Evolutionary conservation across 35 echinoderm and acorn worm genomes (phyloP).

Genomic region (Stichopus chloronotus): DNA sequence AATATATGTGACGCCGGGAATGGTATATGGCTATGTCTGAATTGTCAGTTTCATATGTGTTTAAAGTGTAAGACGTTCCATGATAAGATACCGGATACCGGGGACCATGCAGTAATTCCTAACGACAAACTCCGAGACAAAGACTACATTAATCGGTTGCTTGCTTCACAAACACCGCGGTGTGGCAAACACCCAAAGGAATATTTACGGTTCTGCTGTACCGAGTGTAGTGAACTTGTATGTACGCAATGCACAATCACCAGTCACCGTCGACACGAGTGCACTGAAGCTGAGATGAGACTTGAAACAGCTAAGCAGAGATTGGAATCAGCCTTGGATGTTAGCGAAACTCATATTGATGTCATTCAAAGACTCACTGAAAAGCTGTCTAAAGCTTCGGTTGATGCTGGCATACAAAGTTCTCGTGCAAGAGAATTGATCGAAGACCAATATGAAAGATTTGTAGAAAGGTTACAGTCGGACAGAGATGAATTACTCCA

Average conservation of each 20-base stretch:
- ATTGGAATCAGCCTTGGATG: not conserved
- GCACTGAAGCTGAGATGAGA: not conserved
- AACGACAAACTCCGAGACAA: not conserved
- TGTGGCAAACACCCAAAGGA: conserved; percentile 55
- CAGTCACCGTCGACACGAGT: conserved; percentile 40
- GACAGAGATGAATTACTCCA: not conserved
- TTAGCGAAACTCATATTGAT: not conserved
- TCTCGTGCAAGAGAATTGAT: not conserved
- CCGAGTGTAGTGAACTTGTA: conserved; percentile 39
- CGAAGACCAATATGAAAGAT: not conserved
- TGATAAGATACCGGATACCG: conserved; percentile 8
- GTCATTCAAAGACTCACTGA: not conserved
- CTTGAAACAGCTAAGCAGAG: not conserved
- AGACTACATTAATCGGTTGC: not conserved
- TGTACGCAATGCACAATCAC: conserved; percentile 68
- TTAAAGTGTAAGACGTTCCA: not conserved
- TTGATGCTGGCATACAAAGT: too few relatives aligned
- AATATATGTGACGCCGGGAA: not conserved
- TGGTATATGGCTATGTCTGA: not conserved
- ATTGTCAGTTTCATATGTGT: conserved; percentile 50
- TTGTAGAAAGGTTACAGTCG: not conserved
- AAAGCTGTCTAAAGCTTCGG: not conserved
- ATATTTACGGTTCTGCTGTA: conserved; percentile 60
- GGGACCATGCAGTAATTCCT: conserved; percentile 1
- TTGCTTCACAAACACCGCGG: not conserved